Conservation (phyloP, 2,797 vertebrate species). For the Smutsia gigantea region DNA sequence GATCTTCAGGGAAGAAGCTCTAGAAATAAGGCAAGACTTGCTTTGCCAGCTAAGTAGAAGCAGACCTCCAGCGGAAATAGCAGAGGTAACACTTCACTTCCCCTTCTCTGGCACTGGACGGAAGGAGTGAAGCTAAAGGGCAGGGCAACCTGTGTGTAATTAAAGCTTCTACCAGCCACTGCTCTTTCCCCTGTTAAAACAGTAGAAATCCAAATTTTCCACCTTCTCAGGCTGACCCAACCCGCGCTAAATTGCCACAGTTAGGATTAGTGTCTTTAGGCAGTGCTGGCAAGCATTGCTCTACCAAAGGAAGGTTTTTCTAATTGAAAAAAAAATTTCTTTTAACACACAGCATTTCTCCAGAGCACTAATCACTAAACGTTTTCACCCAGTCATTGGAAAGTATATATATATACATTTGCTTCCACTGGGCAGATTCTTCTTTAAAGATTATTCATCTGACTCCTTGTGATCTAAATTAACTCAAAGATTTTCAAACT, state of each 20-base stretch:
- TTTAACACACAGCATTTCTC: neutral
- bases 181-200: neutral
- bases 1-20: neutral
- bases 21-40: neutral
- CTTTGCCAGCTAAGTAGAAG: slow-evolving; percentile 46
- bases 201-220: neutral
- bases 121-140: neutral
- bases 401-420: neutral
- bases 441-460: slow-evolving; percentile 13
- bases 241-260: neutral
- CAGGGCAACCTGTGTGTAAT: slow-evolving; percentile 52
- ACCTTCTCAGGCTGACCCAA: neutral
- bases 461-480: neutral
- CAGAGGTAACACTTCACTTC: neutral
- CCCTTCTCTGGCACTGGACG: neutral
- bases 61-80: neutral
- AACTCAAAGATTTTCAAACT: slow-evolving; percentile 32
- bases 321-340: neutral
- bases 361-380: neutral
- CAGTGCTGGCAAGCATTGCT: neutral
- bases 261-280: neutral
- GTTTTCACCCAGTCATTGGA: neutral
- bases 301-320: neutral
- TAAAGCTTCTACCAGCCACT: slow-evolving; percentile 59
- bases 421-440: neutral